Evolutionary conservation across 2,113 vertebrate genomes (phyloP), one percentile per base, ranked within the genome.

Genomic region (Rostratula benghalensis): DNA sequence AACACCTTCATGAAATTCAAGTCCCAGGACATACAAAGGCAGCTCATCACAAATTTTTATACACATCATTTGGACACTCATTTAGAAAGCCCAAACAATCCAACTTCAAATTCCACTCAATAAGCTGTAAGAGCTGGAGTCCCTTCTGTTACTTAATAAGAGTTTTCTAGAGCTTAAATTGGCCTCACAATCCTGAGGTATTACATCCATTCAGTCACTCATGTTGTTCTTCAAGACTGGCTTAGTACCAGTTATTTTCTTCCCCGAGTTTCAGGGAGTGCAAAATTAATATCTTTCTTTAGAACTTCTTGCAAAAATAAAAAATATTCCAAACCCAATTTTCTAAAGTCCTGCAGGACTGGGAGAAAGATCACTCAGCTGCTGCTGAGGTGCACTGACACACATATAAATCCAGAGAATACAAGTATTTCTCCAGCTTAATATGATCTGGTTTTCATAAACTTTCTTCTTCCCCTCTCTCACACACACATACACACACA

Each of bases 1-100:
- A 96, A 95, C 91, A 93, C 73, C 61, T 95, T 89, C 11, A 73
- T 31, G 69, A 93, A 93, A 91, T 84, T 75, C n/a, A 90, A 24
- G 63, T 95, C 60, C 80, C 87, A 87, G 28, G 45, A 80, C 73
- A 76, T 28, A 48, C 2, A 68, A 73, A 68, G 43, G 46, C 33
- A 83, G 48, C 33, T 82, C 86, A 89, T 84, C 74, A 79, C 35
- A 63, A 51, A 48, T 77, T 85, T 87, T 73, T 50, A 24, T 80
- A 78, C 43, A 56, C 63, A 56, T 93, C 30, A 75, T 77, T 82
- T 83, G 23, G 77, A 90, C 41, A 59, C 65, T 78, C 54, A 76
- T 85, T 84, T 79, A 70, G 70, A 82, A 92, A 82, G 45, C 68
- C 73, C 45, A 60, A 96, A 56, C 54, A 94, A 37, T 8, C 53